Evolutionary conservation across 1,140 invertebrate genomes (phyloP).

Genomic region (Orchesella cincta): DNA sequence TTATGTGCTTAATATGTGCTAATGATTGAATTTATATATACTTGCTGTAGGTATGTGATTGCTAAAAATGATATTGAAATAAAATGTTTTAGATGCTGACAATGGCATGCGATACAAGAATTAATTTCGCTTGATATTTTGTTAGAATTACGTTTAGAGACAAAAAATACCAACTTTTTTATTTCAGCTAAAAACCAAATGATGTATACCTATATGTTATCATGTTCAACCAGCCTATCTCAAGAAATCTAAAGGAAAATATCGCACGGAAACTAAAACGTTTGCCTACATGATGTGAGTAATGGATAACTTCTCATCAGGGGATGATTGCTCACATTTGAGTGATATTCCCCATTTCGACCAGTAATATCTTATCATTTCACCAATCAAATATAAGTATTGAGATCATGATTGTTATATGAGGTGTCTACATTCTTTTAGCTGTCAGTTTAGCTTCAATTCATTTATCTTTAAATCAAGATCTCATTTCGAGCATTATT

Average conservation of each 20-base stretch:
- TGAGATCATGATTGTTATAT: too few species aligned
- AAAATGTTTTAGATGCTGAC: background rate
- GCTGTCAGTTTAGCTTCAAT: too few species aligned
- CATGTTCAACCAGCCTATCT: background rate
- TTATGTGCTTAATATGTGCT: background rate
- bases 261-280: conserved; percentile 1
- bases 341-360: background rate
- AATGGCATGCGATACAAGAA: background rate
- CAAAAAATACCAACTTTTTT: too few species aligned
- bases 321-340: background rate
- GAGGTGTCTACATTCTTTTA: too few species aligned
- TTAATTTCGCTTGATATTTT: background rate
- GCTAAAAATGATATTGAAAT: background rate
- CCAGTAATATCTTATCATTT: background rate
- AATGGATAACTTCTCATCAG: background rate
- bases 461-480: background rate
- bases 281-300: background rate
- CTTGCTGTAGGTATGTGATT: background rate
- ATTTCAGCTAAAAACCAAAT: too few species aligned
- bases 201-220: background rate
- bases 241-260: background rate
- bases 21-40: background rate
- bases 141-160: too few species aligned
- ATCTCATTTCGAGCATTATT: background rate
- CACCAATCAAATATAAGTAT: background rate